phyloP scores from a whole-genome alignment of 2,797 vertebrate species.

The Triplophysa bombifrons region DNA sequence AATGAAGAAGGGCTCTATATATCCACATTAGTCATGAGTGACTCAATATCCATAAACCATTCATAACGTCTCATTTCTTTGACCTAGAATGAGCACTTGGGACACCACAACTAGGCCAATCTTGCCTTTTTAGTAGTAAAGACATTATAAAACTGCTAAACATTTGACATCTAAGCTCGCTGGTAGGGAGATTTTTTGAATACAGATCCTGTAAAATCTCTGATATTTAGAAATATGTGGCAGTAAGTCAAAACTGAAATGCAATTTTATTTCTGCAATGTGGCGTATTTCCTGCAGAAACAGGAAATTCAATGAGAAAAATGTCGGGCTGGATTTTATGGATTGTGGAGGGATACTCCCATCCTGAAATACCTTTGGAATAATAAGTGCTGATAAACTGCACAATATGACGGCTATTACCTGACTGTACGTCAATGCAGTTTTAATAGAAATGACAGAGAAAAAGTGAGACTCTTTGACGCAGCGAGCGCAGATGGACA shows the following conservation, averaged over 20 bases:
- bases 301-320: conserved; percentile 6
- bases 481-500: conserved; percentile 52
- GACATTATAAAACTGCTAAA: conserved; percentile 43
- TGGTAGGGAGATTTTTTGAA: conserved; percentile 9
- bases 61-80: conserved; percentile 52
- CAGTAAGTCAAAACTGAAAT: not conserved
- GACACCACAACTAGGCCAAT: conserved; percentile 40
- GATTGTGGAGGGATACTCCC: not conserved
- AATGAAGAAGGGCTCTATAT: not conserved
- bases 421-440: no score
- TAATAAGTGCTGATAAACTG: not conserved
- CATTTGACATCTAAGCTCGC: conserved; percentile 4
- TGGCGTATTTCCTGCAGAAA: not conserved
- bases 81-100: conserved; percentile 39
- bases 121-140: conserved; percentile 30
- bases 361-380: not conserved
- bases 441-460: not conserved
- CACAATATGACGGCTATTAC: not conserved
- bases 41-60: conserved; percentile 50
- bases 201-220: not conserved
- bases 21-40: conserved; percentile 48
- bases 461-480: conserved; percentile 22
- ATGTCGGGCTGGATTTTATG: not conserved
- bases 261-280: not conserved
- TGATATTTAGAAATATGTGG: not conserved